phyloP scores from a whole-genome alignment of 2,113 vertebrate species.

The Leptodactylus fuscus region DNA sequence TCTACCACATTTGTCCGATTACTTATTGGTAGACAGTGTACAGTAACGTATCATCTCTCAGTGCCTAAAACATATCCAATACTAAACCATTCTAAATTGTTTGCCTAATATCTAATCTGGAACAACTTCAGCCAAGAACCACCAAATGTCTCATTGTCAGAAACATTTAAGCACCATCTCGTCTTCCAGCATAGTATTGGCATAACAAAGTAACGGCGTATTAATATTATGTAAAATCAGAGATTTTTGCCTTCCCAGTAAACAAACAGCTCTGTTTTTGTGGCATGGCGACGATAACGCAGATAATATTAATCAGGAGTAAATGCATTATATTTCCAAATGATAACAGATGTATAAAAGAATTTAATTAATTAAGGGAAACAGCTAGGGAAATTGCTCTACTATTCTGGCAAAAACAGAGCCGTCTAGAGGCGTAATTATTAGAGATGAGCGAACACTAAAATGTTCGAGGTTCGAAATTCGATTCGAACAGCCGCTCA shows the following conservation, averaged over 20 bases:
- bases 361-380: conserved; percentile 40
- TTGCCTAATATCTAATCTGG: not conserved
- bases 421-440: not conserved
- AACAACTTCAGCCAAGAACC: not conserved
- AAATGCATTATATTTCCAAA: conserved; percentile 32
- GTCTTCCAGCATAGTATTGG: not conserved
- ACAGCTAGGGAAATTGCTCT: conserved; percentile 6
- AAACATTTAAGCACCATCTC: not conserved
- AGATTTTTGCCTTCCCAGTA: not conserved
- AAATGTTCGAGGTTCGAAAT: too few species aligned
- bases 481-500: too few species aligned
- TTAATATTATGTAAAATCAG: not conserved
- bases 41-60: not conserved
- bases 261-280: not conserved
- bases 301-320: conserved; percentile 17
- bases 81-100: not conserved
- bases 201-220: not conserved
- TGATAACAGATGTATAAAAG: conserved; percentile 27
- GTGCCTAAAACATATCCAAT: not conserved
- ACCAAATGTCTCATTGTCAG: not conserved
- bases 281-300: not conserved
- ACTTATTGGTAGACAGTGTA: too few species aligned
- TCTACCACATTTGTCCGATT: too few species aligned
- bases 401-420: conserved; percentile 22
- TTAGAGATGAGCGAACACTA: too few species aligned